A percentile compares a stretch with the other conserved stretches of the same genome.
phyloP scores from a whole-genome alignment of 2,797 vertebrate genomes.

The Carapus acus region DNA sequence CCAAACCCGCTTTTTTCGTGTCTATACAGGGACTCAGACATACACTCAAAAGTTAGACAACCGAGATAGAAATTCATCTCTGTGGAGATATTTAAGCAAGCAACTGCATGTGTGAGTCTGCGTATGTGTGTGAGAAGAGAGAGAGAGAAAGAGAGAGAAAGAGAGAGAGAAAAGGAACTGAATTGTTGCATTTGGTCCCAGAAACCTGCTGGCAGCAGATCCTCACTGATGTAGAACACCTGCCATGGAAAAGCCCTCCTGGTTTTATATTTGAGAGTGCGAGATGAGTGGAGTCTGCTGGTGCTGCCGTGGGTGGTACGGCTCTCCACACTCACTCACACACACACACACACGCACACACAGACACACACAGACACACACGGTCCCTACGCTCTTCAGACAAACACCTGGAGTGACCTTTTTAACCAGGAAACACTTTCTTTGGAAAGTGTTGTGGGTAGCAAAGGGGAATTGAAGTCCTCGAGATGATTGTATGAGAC shows the following conservation, averaged over 20 bases:
- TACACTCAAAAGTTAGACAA: no score
- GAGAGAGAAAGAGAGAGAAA: no score
- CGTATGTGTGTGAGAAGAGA: background rate
- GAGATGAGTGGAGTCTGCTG: constrained; percentile 31
- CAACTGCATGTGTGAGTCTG: no score
- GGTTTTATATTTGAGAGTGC: constrained; percentile 24
- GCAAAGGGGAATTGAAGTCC: background rate
- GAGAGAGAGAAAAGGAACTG: no score
- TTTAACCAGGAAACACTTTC: constrained; percentile 36
- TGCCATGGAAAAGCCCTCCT: constrained; percentile 5
- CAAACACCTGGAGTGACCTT: constrained; percentile 34
- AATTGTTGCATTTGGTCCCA: constrained; percentile 8
- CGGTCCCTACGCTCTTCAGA: constrained; percentile 33
- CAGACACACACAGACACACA: constrained; percentile 31
- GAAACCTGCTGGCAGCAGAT: constrained; percentile 8
- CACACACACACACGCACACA: no score
- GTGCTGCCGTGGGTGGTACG: constrained; percentile 17
- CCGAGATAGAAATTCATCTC: no score
- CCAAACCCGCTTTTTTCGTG: no score
- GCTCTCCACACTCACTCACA: no score
- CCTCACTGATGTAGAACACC: background rate
- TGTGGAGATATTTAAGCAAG: no score
- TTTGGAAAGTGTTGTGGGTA: constrained; percentile 16
- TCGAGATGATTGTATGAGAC: background rate
- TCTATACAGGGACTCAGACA: no score